These are phyloP conservation scores for Ophion costatus DNA, from an alignment of 2,888 invertebrate species.

Conservation along the genomic window DNA sequence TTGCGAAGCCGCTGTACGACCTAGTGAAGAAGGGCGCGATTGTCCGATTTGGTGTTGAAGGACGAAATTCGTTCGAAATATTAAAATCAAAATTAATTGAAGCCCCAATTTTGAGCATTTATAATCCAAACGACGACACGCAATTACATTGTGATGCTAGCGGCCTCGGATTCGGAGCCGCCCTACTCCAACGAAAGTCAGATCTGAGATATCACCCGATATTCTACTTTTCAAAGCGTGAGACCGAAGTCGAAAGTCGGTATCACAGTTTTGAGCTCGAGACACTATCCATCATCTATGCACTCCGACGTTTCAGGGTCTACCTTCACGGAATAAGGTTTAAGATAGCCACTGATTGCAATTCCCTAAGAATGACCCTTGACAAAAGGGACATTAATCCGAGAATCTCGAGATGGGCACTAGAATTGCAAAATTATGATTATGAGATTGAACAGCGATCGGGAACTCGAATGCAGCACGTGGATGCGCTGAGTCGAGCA, in stretches of 20 bases:
- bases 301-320: constrained; percentile 70
- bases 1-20: background rate
- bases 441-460: constrained; percentile 70
- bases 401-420: constrained; percentile 52
- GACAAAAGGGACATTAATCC: constrained; percentile 73
- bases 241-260: constrained; percentile 70
- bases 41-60: too few relatives aligned
- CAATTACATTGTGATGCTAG: constrained; percentile 32
- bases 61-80: too few relatives aligned
- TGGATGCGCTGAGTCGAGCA: constrained; percentile 70
- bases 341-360: constrained; percentile 69
- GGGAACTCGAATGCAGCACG: constrained; percentile 70
- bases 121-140: background rate
- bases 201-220: constrained; percentile 73
- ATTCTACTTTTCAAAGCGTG: constrained; percentile 75
- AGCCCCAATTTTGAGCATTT: too few relatives aligned
- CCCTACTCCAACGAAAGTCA: constrained; percentile 74
- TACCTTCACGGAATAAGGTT: constrained; percentile 69
- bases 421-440: constrained; percentile 70
- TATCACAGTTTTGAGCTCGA: constrained; percentile 78
- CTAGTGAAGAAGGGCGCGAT: background rate
- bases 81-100: too few relatives aligned
- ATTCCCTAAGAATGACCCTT: constrained; percentile 70
- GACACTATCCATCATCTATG: constrained; percentile 66
- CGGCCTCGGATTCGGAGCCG: constrained; percentile 68